phyloP scores from a whole-genome alignment of 2,888 invertebrate species.

The Lysandra bellargus region DNA sequence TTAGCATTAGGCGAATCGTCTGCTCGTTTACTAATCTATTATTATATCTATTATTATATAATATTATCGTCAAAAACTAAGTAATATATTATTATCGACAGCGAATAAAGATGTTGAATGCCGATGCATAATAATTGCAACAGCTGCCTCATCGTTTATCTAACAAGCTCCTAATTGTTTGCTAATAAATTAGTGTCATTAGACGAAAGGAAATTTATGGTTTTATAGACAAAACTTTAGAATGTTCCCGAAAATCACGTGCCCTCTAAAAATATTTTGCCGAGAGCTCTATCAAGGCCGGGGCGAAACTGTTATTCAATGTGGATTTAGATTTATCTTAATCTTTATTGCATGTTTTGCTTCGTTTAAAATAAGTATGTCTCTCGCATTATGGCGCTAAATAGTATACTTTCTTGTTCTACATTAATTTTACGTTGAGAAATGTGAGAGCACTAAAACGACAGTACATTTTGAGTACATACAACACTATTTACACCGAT shows the following conservation, averaged over 20 bases:
- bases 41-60: too few relatives aligned
- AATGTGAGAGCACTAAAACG: background rate
- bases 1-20: background rate
- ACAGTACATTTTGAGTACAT: background rate
- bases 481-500: too few relatives aligned
- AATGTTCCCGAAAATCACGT: conserved; percentile 50
- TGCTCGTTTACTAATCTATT: background rate
- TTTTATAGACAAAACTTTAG: conserved; percentile 32
- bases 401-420: background rate
- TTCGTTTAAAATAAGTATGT: conserved; percentile 10
- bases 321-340: conserved; percentile 25
- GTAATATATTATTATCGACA: background rate
- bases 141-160: background rate
- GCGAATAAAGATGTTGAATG: background rate
- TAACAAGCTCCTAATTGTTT: conserved; percentile 7
- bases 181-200: conserved; percentile 5
- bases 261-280: conserved; percentile 69
- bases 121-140: conserved; percentile 1
- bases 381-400: background rate
- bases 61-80: too few relatives aligned
- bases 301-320: conserved; percentile 16
- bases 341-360: conserved; percentile 28
- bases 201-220: background rate
- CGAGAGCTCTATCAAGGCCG: conserved; percentile 72
- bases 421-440: background rate